These are phyloP conservation scores for Gonocerus acuteangulatus DNA, from an alignment of 2,888 invertebrate species.

Conservation along the genomic window DNA sequence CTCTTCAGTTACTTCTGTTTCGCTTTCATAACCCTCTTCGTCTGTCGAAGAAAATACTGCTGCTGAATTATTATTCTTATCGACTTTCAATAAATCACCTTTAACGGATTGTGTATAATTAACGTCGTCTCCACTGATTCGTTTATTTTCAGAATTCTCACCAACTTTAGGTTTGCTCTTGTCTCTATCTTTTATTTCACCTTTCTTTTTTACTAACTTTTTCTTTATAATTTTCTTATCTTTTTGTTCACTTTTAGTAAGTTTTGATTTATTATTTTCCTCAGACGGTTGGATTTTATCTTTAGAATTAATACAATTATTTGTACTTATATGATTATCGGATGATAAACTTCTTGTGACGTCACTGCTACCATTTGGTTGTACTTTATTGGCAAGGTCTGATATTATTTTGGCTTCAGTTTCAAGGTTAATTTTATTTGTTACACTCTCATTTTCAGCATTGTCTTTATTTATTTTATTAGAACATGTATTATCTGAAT, in stretches of 20 bases:
- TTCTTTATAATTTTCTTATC: too few relatives aligned
- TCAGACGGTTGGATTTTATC: neutral
- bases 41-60: conserved; percentile 9
- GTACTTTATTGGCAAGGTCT: conserved; percentile 1
- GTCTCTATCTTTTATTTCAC: neutral
- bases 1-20: conserved; percentile 13
- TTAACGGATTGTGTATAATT: neutral
- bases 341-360: too few relatives aligned
- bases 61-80: conserved; percentile 38
- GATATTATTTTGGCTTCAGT: conserved; percentile 11
- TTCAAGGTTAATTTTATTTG: conserved; percentile 18
- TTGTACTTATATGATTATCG: too few relatives aligned
- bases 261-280: neutral
- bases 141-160: conserved; percentile 39
- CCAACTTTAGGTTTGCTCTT: conserved; percentile 40
- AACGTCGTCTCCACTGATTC: neutral
- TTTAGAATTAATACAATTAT: neutral
- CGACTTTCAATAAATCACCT: neutral
- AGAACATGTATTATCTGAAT: neutral
- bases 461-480: conserved; percentile 2
- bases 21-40: conserved; percentile 22
- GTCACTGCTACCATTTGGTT: neutral
- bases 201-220: neutral
- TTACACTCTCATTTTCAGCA: conserved; percentile 10
- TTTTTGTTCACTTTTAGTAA: too few relatives aligned